Conservation (phyloP, 2,888 invertebrate species). For the Altica lythri region DNA sequence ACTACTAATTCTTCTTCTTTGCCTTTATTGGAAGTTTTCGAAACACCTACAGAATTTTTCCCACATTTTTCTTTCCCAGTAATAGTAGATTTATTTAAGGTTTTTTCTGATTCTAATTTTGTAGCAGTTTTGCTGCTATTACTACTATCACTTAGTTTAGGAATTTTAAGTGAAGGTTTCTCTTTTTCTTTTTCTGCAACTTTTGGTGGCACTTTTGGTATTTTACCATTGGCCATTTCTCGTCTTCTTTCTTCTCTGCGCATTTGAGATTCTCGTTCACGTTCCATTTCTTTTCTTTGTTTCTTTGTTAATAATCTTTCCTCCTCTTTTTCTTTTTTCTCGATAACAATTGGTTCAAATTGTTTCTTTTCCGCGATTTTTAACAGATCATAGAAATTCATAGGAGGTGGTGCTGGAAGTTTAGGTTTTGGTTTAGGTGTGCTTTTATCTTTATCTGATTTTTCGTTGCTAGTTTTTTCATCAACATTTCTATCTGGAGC, state of each 20-base stretch:
- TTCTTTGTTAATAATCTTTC: conserved; percentile 80
- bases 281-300: conserved; percentile 75
- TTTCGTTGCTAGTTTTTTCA: conserved; percentile 47
- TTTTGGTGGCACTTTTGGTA: conserved; percentile 30
- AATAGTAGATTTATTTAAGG: not conserved
- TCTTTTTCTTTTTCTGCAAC: conserved; percentile 12
- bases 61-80: conserved; percentile 8
- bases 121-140: conserved; percentile 7
- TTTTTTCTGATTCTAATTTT: conserved; percentile 16
- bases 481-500: conserved; percentile 47
- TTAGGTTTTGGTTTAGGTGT: conserved; percentile 62
- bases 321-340: conserved; percentile 61
- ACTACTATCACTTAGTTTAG: conserved; percentile 24
- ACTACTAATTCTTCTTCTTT: conserved; percentile 4
- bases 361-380: conserved; percentile 85
- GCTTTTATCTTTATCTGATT: conserved; percentile 9
- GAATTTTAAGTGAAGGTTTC: conserved; percentile 10
- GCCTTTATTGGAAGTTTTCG: conserved; percentile 14
- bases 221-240: conserved; percentile 30
- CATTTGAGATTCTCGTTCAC: conserved; percentile 70
- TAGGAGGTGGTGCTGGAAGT: conserved; percentile 70
- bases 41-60: conserved; percentile 15
- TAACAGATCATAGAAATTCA: conserved; percentile 80
- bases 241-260: conserved; percentile 55
- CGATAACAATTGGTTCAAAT: conserved; percentile 72